These are phyloP conservation scores for Fabriciana adippe DNA, from an alignment of 2,888 invertebrate species.

Conservation along the genomic window DNA sequence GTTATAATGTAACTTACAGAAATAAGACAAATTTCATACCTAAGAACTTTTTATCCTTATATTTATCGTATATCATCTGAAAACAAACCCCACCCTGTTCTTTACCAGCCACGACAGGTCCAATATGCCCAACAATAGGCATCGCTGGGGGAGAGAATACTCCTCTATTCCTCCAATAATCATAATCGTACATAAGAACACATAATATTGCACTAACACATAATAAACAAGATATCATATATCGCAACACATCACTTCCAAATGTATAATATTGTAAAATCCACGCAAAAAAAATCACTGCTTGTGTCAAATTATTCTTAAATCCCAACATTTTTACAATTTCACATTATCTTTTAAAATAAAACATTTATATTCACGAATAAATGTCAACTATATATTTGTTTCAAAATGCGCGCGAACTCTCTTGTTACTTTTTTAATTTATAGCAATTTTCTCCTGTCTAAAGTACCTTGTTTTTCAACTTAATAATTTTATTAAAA, in stretches of 20 bases:
- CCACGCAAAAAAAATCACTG: constrained; percentile 56
- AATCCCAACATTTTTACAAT: constrained; percentile 68
- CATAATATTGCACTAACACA: constrained; percentile 49
- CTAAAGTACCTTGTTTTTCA: too few species aligned
- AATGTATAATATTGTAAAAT: constrained; percentile 61
- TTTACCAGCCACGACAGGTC: constrained; percentile 64
- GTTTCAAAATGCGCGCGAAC: constrained; percentile 8
- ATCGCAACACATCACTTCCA: constrained; percentile 54
- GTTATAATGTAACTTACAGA: too few species aligned
- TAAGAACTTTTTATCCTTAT: constrained; percentile 63
- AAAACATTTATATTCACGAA: background rate
- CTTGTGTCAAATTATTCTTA: constrained; percentile 56
- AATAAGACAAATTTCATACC: constrained; percentile 52
- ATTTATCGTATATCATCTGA: constrained; percentile 68
- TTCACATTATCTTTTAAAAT: constrained; percentile 7
- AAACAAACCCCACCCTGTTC: constrained; percentile 76
- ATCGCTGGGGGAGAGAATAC: constrained; percentile 69
- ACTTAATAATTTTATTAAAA: too few species aligned
- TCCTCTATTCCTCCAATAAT: constrained; percentile 68
- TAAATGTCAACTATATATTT: background rate
- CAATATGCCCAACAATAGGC: constrained; percentile 72
- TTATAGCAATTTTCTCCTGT: too few species aligned
- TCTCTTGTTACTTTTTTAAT: background rate
- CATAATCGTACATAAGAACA: constrained; percentile 69
- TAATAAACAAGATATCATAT: constrained; percentile 50